Evolutionary conservation across 1,140 invertebrate genomes (phyloP).

Genomic region (Solenopsis invicta): DNA sequence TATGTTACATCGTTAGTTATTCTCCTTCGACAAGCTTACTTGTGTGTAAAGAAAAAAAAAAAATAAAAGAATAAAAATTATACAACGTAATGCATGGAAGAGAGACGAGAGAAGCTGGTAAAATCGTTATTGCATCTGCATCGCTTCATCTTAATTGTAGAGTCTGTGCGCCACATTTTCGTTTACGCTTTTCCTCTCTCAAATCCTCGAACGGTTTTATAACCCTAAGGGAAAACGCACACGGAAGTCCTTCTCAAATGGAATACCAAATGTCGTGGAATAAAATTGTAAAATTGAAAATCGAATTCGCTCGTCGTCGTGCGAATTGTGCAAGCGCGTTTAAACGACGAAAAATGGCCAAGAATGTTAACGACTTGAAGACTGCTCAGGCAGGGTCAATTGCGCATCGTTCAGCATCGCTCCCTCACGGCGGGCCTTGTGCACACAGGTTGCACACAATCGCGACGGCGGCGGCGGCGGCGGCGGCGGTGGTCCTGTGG

Average conservation of each 20-base stretch:
- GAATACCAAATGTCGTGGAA: background rate
- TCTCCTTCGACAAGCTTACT: background rate
- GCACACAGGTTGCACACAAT: background rate
- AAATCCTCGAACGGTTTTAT: background rate
- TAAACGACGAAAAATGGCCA: background rate
- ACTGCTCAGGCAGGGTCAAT: too few relatives aligned
- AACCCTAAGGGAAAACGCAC: background rate
- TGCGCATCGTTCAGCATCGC: background rate
- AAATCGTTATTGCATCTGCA: background rate
- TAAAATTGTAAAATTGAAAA: background rate
- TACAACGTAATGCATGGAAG: too few relatives aligned
- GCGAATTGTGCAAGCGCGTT: background rate
- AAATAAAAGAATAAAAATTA: too few relatives aligned
- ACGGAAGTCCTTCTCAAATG: background rate
- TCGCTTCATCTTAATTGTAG: background rate
- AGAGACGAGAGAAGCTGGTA: background rate
- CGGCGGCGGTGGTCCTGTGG: background rate
- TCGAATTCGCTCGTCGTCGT: background rate
- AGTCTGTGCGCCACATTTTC: background rate
- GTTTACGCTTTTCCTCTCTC: background rate
- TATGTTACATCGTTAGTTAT: constrained; percentile 1
- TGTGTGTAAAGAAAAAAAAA: background rate
- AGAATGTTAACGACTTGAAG: background rate
- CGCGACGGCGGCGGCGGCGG: background rate
- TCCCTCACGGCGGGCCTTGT: background rate